phyloP scores from a whole-genome alignment of 2,797 vertebrate genomes.

The Moxostoma hubbsi region DNA sequence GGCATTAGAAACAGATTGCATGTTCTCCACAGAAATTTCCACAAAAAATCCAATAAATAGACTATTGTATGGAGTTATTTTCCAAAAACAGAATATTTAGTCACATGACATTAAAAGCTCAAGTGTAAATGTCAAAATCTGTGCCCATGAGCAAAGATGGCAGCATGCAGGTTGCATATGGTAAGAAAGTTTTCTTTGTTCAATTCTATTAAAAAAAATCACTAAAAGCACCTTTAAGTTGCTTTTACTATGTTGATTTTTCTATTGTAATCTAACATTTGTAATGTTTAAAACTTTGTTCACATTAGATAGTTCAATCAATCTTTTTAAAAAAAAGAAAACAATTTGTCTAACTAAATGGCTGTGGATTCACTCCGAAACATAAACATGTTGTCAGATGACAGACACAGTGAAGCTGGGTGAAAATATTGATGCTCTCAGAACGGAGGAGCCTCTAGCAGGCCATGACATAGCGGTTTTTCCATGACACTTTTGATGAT shows the following conservation, averaged over 20 bases:
- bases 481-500: slow-evolving; percentile 84
- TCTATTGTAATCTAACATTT: background rate
- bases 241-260: background rate
- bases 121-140: too few species aligned
- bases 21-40: too few species aligned
- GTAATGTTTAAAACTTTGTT: background rate
- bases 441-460: slow-evolving; percentile 65
- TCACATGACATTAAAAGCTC: too few species aligned
- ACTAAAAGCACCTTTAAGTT: background rate
- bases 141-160: too few species aligned
- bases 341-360: background rate
- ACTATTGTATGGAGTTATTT: too few species aligned
- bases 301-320: slow-evolving; percentile 1
- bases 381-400: slow-evolving; percentile 64
- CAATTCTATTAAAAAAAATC: background rate
- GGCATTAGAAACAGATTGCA: too few species aligned
- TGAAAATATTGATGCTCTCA: slow-evolving; percentile 82
- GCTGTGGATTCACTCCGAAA: slow-evolving; percentile 53
- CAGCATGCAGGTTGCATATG: too few species aligned
- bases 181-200: background rate
- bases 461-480: slow-evolving; percentile 77
- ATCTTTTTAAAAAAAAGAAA: background rate
- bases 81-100: too few species aligned
- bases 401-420: slow-evolving; percentile 67
- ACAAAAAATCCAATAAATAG: too few species aligned